Percentiles rank a stretch among this genome's conserved stretches.
These are phyloP conservation scores for Cirrhinus mrigala DNA, from an alignment of 2,797 vertebrate species.

Conservation along the genomic window DNA sequence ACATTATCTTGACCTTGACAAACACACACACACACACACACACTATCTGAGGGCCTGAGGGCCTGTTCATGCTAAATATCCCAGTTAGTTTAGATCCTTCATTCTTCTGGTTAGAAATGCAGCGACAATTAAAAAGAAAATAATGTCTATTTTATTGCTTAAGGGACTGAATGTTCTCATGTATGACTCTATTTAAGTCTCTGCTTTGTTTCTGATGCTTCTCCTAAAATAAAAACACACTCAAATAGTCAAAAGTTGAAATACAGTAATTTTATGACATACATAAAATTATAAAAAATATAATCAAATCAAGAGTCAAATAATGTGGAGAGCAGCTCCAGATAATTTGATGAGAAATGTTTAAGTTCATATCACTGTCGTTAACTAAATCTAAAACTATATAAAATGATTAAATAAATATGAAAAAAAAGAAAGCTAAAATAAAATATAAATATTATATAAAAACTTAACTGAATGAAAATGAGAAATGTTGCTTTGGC, in stretches of 20 bases:
- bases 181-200: neutral
- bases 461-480: neutral
- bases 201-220: neutral
- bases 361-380: neutral
- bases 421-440: too few relatives aligned
- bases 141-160: neutral
- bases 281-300: too few relatives aligned
- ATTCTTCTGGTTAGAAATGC: neutral
- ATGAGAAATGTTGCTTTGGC: neutral
- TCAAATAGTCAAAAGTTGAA: neutral
- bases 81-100: neutral
- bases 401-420: too few relatives aligned
- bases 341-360: neutral
- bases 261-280: too few relatives aligned
- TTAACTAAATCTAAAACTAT: neutral
- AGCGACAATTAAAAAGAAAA: too few relatives aligned
- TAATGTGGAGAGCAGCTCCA: neutral
- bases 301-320: neutral
- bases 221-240: neutral
- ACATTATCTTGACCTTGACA: conserved; percentile 42
- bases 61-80: neutral
- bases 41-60: conserved; percentile 5
- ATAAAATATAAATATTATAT: neutral
- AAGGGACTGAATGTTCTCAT: neutral
- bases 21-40: conserved; percentile 53